phyloP scores from a whole-genome alignment of 2,888 invertebrate species.

The Halocaridina rubra region DNA sequence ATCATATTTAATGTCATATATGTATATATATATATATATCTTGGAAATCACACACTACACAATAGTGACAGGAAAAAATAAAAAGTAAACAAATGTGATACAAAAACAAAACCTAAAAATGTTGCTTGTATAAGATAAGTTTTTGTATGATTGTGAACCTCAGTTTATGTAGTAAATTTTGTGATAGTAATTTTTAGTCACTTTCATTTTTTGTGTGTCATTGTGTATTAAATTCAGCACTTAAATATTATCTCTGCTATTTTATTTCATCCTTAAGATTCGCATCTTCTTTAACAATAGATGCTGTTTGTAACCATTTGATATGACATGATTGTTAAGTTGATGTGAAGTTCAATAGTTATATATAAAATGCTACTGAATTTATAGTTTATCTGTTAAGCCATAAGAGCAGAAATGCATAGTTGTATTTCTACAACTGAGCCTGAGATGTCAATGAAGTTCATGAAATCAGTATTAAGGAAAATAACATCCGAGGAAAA shows the following conservation, averaged over 20 bases:
- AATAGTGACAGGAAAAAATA: conserved; percentile 39
- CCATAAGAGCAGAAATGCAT: too few species aligned
- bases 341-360: too few species aligned
- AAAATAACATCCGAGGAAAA: too few species aligned
- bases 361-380: too few species aligned
- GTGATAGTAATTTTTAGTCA: conserved; percentile 54
- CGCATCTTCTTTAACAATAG: too few species aligned
- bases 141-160: conserved; percentile 51
- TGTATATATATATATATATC: conserved; percentile 7
- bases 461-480: too few species aligned
- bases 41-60: conserved; percentile 45
- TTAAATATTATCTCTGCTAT: conserved; percentile 2
- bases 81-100: conserved; percentile 39
- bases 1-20: conserved; percentile 39
- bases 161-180: conserved; percentile 45
- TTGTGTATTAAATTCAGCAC: conserved; percentile 53
- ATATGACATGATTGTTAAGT: neutral
- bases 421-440: too few species aligned
- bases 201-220: conserved; percentile 50
- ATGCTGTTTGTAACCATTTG: neutral
- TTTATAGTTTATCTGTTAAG: too few species aligned
- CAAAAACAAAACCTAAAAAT: conserved; percentile 17
- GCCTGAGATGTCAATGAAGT: too few species aligned
- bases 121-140: conserved; percentile 41
- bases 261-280: neutral